A percentile compares a stretch with the other conserved stretches of the same genome.
Evolutionary conservation across 2,888 invertebrate species (phyloP).

Genomic region (Acanthosepion pharaonis): DNA sequence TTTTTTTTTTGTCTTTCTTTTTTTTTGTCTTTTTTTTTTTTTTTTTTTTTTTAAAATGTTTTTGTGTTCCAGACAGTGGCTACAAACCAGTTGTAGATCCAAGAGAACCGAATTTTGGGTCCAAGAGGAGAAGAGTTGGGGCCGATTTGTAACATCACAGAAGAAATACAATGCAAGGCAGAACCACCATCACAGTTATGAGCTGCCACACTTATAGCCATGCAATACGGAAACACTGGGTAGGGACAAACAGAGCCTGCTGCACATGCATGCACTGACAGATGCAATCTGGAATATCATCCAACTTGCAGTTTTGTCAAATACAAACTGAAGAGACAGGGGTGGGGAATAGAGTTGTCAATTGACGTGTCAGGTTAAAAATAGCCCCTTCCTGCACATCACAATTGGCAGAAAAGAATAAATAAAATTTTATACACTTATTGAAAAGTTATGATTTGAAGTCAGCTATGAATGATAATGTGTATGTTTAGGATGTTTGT

Average conservation of each 20-base stretch:
- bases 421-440: not conserved
- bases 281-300: not conserved
- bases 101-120: not conserved
- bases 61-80: not conserved
- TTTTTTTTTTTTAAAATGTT: not conserved
- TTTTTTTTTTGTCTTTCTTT: not conserved
- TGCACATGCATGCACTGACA: not conserved
- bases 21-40: not conserved
- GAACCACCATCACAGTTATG: conserved; percentile 24
- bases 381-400: not conserved
- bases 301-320: not conserved
- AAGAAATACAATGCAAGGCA: conserved; percentile 5
- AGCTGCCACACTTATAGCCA: conserved; percentile 11
- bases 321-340: not conserved
- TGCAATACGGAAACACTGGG: not conserved
- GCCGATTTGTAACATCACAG: not conserved
- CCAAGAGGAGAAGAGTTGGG: not conserved
- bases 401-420: not conserved
- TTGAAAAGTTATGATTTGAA: not conserved
- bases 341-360: not conserved
- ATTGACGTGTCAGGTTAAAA: not conserved
- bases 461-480: not conserved
- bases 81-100: conserved; percentile 10
- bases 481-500: not conserved
- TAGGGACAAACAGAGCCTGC: not conserved